Base-by-base conservation (phyloP, 1,140 invertebrate species). In the Trinorchestia longiramus region DNA sequence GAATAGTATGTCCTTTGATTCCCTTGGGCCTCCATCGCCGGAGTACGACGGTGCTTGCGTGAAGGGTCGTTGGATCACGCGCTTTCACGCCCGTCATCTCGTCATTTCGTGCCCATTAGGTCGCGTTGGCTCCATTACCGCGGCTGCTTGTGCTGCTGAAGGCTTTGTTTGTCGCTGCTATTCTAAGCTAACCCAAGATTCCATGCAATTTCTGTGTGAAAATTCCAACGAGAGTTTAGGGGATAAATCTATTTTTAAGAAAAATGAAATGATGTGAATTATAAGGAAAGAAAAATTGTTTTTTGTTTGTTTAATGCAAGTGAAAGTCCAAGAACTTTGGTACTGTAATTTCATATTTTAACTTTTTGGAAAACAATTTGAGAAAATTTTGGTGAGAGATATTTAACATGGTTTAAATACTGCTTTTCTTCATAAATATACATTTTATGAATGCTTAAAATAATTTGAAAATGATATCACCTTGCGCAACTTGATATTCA, bases 41-140 rank as follows among this genome's bases (percentile, higher is more conserved):
- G 19, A 53, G 6, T 6, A 8, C 36, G 42, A 36, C 42, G 36
- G 6, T 42, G 88, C 41, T 41, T 15, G 88, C 28, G 88, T 91
- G 19, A 43, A 91, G 88, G 88, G 88, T 91, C 41, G 88, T 15
- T 44, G 88, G 88, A 91, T 91, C 88, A 91, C 88, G 88, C 88
- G 41, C 41, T 91, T 91, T 91, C 88, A 91, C 88, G 88, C 41
- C 43, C 88, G 88, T 91, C 88, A 91, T 91, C 3, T 91, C 41
- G 88, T 91, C 88, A 91, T 91, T 91, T 91, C 88, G 88, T 91
- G 88, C 88, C 88, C 88, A 91, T 91, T 44, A 91, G 88, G 11
- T 42, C 6, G 41, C 88, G 43, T 91, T 91, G 88, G 88, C 43
- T 91, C 88, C 88, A 43, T 91, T 77, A 77, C 62, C 62, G 62